Base-by-base conservation (phyloP, 2,888 invertebrate species). In the Temnothorax ravouxi region DNA sequence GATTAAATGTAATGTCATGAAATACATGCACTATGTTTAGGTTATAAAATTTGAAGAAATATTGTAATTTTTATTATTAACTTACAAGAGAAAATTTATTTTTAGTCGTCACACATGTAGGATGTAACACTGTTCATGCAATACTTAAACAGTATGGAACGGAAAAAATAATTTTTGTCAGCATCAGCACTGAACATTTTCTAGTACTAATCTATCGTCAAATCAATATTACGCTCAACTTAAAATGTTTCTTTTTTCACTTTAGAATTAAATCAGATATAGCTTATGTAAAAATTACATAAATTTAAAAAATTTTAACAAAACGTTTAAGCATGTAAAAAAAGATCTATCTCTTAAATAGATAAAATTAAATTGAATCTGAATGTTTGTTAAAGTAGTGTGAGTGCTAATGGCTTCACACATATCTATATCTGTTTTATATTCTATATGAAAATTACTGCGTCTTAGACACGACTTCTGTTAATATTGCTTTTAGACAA, bases 401-500 rank as follows among this genome's bases (percentile, higher is more conserved):
- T n/a, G 18, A 67, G 18, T 38, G 71, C 21, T 81, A 54, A 64
- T 56, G 50, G 67, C 61, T 83, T 67, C 47, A 29, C 76, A 62
- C n/a, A 52, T 15, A 84, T 47, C 18, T 67, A n/a, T 83, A 77
- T 74, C 83, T 80, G 44, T 64, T 81, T 69, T 80, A 81, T 18
- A 83, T 76, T 71, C 72, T 69, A 84, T 77, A 83, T 72, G 47
- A 47, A 66, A 84, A 88, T 81, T 69, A 88, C 80, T 83, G 79
- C 64, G 86, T 89, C 87, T 86, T 89, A 82, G 79, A 88, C 67
- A 80, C 34, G 75, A 80, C 64, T 71, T 59, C 25, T 38, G 34
- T 64, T 54, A 61, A 88, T 89, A 86, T 84, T 88, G 77, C 74
- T 88, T 75, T 84, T 76, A 77, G 62, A 87, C 64, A 83, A 87